Percentiles rank a stretch among this genome's conserved stretches.
phyloP scores from a whole-genome alignment of 2,888 invertebrate genomes.

The Drosophila anomelani region DNA sequence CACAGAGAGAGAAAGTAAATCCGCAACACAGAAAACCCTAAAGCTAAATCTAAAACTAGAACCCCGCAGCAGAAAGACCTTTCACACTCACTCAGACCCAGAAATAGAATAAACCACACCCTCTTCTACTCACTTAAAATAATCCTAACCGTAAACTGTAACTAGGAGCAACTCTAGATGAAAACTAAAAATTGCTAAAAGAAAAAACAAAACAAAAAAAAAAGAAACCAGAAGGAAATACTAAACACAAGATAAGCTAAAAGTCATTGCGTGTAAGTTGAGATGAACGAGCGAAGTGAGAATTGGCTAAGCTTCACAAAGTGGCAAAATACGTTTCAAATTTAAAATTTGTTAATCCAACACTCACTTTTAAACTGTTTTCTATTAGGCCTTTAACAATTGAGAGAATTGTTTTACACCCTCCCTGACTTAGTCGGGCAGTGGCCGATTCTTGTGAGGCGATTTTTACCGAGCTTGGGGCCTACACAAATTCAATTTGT shows the following conservation, averaged over 20 bases:
- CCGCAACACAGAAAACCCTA: slow-evolving; percentile 14
- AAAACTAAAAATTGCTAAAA: slow-evolving; percentile 28
- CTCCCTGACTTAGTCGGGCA: slow-evolving; percentile 65
- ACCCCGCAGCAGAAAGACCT: slow-evolving; percentile 16
- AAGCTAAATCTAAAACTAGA: slow-evolving; percentile 3
- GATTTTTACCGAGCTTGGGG: slow-evolving; percentile 23
- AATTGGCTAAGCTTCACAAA: slow-evolving; percentile 47
- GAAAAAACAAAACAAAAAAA: not conserved
- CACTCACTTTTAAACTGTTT: slow-evolving; percentile 67
- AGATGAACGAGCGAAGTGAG: slow-evolving; percentile 27
- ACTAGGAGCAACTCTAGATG: slow-evolving; percentile 47
- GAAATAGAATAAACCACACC: slow-evolving; percentile 59
- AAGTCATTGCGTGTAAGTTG: slow-evolving; percentile 76
- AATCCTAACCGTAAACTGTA: slow-evolving; percentile 42
- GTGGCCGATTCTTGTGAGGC: slow-evolving; percentile 34
- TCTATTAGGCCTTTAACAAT: slow-evolving; percentile 70
- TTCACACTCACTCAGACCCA: slow-evolving; percentile 20
- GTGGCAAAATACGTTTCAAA: slow-evolving; percentile 38
- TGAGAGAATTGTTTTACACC: slow-evolving; percentile 63
- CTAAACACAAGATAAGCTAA: slow-evolving; percentile 60
- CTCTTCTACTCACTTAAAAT: slow-evolving; percentile 32
- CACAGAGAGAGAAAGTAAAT: not conserved
- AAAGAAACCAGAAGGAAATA: not conserved
- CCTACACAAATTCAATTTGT: slow-evolving; percentile 72
- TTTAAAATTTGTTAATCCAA: slow-evolving; percentile 38